A percentile compares a stretch with the other conserved stretches of the same genome.
phyloP scores from a whole-genome alignment of 2,888 invertebrate genomes.

The Bugula neritina region DNA sequence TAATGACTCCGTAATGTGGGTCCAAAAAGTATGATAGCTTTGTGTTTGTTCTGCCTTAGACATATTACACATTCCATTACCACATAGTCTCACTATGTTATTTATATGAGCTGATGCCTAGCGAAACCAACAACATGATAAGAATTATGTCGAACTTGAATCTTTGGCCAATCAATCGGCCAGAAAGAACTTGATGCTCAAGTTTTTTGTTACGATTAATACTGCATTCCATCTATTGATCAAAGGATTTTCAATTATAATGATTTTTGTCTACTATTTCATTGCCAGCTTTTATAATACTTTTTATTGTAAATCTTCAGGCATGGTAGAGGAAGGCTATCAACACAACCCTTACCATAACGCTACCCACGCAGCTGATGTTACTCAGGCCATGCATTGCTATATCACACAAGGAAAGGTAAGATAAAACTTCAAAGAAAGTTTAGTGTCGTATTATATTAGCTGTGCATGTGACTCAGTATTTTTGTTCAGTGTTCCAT shows the following conservation, averaged over 20 bases:
- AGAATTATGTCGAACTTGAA: too few species aligned
- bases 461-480: not conserved
- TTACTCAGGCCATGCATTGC: constrained; percentile 83
- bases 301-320: constrained; percentile 53
- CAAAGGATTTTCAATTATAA: not conserved
- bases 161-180: not conserved
- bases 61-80: too few species aligned
- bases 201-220: not conserved
- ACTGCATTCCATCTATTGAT: not conserved
- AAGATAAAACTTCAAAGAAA: constrained; percentile 28
- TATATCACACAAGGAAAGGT: constrained; percentile 76
- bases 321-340: constrained; percentile 78
- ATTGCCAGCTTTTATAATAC: too few species aligned
- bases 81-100: too few species aligned
- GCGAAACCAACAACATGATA: too few species aligned
- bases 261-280: not conserved
- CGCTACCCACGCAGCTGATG: constrained; percentile 82
- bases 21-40: too few species aligned
- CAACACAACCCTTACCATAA: constrained; percentile 83
- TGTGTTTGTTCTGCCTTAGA: too few species aligned
- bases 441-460: not conserved
- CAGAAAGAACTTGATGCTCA: not conserved
- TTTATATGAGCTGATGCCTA: too few species aligned
- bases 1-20: too few species aligned
- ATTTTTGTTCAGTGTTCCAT: not conserved